Conservation (phyloP, 2,113 vertebrate genomes). For the Larimichthys polyactis region DNA sequence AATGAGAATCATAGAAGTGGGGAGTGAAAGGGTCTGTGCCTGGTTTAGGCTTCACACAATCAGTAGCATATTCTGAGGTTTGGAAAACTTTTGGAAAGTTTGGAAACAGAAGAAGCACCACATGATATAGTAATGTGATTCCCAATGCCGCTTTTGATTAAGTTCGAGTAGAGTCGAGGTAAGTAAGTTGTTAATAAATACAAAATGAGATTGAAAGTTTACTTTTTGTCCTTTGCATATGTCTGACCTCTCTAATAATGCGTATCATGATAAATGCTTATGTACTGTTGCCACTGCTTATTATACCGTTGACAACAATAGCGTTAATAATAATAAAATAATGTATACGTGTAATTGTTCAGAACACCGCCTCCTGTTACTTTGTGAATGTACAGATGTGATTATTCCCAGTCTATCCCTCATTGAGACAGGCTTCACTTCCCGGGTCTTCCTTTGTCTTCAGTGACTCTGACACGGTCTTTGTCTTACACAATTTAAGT, state of each 20-base stretch:
- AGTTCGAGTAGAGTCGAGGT: constrained; percentile 31
- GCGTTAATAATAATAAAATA: not conserved
- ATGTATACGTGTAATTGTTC: constrained; percentile 11
- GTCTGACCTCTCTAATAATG: not conserved
- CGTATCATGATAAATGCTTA: not conserved
- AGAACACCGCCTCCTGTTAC: constrained; percentile 64
- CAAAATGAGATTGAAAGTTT: not conserved
- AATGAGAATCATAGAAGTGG: constrained; percentile 52
- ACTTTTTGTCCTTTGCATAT: not conserved
- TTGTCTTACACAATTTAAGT: constrained; percentile 98
- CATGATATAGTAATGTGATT: constrained; percentile 55
- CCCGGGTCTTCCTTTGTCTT: constrained; percentile 88
- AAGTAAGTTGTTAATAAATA: constrained; percentile 38
- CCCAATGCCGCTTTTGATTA: constrained; percentile 54
- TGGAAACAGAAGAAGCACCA: constrained; percentile 20
- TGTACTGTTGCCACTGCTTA: not conserved
- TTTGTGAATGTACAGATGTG: constrained; percentile 68
- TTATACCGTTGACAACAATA: not conserved
- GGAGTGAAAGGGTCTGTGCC: constrained; percentile 22
- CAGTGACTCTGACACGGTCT: constrained; percentile 93
- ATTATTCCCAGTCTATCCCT: constrained; percentile 87
- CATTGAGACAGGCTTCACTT: constrained; percentile 86
- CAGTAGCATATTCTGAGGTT: constrained; percentile 45
- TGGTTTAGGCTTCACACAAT: constrained; percentile 51
- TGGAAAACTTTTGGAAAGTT: constrained; percentile 52